Percentiles rank a stretch among this genome's conserved stretches.
Evolutionary conservation across 2,888 invertebrate genomes (phyloP).

Genomic region (Ichneumoninae sp.): DNA sequence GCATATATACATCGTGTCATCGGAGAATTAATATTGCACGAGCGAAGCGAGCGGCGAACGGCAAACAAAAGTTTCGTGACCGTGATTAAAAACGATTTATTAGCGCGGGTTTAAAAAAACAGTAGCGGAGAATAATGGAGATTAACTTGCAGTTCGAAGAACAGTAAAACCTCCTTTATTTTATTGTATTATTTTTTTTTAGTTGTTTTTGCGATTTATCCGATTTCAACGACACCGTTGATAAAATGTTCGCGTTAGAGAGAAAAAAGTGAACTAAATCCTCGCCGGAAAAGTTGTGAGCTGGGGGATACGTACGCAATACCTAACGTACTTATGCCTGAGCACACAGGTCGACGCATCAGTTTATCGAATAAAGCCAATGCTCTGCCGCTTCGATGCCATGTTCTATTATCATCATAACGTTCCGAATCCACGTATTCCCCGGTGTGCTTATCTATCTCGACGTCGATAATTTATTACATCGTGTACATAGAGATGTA

Average conservation of each 20-base stretch:
- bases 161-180: slow-evolving; percentile 1
- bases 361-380: slow-evolving; percentile 63
- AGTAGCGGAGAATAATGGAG: slow-evolving; percentile 12
- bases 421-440: slow-evolving; percentile 68
- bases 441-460: slow-evolving; percentile 41
- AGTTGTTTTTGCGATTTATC: slow-evolving; percentile 30
- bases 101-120: slow-evolving; percentile 50
- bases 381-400: slow-evolving; percentile 51
- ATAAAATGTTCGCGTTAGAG: background rate
- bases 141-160: slow-evolving; percentile 15
- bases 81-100: slow-evolving; percentile 56
- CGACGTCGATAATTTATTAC: slow-evolving; percentile 55
- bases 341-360: slow-evolving; percentile 46
- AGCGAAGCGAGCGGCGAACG: slow-evolving; percentile 8
- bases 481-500: slow-evolving; percentile 8
- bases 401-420: slow-evolving; percentile 72
- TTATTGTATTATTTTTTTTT: background rate
- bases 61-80: slow-evolving; percentile 59
- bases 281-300: background rate
- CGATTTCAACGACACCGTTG: slow-evolving; percentile 2
- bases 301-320: background rate
- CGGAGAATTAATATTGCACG: slow-evolving; percentile 56
- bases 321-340: background rate
- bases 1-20: slow-evolving; percentile 11
- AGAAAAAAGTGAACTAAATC: slow-evolving; percentile 19